Base-by-base conservation (phyloP, 2,113 vertebrate species). In the Notothenia coriiceps region DNA sequence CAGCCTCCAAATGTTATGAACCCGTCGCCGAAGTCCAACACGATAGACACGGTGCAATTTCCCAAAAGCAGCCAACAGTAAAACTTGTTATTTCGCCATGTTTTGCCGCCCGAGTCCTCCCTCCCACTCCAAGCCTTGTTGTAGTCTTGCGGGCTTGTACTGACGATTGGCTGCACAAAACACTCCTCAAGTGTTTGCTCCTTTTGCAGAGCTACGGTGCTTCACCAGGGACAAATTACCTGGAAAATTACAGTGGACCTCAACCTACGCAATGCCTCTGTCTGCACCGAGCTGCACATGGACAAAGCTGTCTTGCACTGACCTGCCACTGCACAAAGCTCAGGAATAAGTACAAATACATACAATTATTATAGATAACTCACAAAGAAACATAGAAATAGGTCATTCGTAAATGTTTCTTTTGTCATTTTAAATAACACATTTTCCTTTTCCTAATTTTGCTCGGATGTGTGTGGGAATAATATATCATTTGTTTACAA, bases 41-140 rank as follows among this genome's bases (percentile, higher is more conserved):
- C 68, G 35, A 51, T 13, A 72, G 57, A 75, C 44, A 64, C 46
- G 67, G 33, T 20, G 75, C 76, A 70, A 68, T 67, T 69, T 66
- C 44, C 35, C 35, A 74, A 83, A 81, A 71, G 81, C 72, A 25
- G 73, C 51, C 13, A 55, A 66, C 65, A 56, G 51, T 54, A 64
- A 85, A 93, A 95, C 82, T 93, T 93, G 82, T 90, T 91, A 91
- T 88, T 84, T 90, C 86, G 92, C 90, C 91, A 89, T 92, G 91
- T 94, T 93, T 93, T 91, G 88, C 79, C 77, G 66, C 77, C 83
- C 70, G 69, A 81, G 83, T 91, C 75, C 83, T 87, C 85, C 88
- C 87, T 88, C 91, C 88, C 86, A 75, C 88, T 83, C 77, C 52
- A 46, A 55, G 77, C 50, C 82, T 63, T 50, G 66, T 22, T 85